Conservation (phyloP, 2,113 vertebrate species). For the Perccottus glenii region DNA sequence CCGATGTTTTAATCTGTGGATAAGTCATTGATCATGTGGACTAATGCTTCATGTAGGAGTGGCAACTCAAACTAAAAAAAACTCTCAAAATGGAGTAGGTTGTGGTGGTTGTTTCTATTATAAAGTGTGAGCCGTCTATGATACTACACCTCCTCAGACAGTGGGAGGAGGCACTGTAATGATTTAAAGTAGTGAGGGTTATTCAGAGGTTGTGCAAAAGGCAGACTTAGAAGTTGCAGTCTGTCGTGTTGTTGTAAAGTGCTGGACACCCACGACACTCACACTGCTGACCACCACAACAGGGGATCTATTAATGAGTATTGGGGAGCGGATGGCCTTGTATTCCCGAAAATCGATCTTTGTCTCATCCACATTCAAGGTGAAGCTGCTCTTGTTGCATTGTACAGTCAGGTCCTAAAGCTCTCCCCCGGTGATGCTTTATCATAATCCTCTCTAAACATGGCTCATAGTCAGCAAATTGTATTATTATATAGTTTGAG, state of each 20-base stretch:
- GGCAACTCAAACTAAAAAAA: neutral
- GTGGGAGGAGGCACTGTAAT: too few species aligned
- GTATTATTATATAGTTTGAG: too few species aligned
- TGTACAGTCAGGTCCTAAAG: too few species aligned
- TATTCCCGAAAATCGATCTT: neutral
- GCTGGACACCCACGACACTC: too few species aligned
- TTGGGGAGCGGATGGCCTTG: neutral
- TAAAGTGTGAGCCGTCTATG: neutral
- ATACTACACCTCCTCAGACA: neutral
- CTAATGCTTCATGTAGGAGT: conserved; percentile 4
- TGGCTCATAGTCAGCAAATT: too few species aligned
- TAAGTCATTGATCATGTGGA: neutral
- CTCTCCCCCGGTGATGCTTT: too few species aligned
- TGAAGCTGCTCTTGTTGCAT: neutral
- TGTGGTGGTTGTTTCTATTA: neutral
- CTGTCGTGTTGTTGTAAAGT: too few species aligned
- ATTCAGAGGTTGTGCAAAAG: too few species aligned
- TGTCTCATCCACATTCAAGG: neutral
- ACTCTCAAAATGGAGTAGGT: conserved; percentile 2
- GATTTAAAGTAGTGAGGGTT: too few species aligned
- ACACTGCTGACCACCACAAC: neutral
- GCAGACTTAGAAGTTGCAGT: too few species aligned
- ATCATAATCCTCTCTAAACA: too few species aligned
- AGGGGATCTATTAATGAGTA: neutral
- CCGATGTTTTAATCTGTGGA: neutral